Conservation (phyloP, 2,797 vertebrate genomes). For the Phoeniculus purpureus region DNA sequence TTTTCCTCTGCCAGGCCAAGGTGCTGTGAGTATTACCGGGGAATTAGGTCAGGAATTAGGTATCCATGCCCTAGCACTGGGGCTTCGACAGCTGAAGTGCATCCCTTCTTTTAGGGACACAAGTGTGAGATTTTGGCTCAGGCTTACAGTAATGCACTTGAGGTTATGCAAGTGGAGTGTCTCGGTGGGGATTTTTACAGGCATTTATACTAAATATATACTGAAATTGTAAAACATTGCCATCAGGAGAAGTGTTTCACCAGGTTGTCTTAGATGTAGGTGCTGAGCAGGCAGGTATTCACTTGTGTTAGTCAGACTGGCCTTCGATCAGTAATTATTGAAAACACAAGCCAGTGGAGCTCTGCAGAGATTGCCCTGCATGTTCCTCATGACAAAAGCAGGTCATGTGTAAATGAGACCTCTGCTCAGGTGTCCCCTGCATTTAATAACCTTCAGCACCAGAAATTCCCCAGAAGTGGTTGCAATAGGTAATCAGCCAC, state of each 20-base stretch:
- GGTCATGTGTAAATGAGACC: not conserved
- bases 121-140: not conserved
- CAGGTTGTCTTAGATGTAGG: not conserved
- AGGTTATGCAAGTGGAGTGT: not conserved
- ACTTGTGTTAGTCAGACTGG: not conserved
- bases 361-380: not conserved
- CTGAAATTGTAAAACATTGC: not conserved
- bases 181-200: not conserved
- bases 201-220: not conserved
- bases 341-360: not conserved
- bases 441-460: not conserved
- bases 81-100: fast-evolving
- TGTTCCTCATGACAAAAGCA: not conserved
- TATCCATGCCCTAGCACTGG: not conserved
- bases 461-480: not conserved
- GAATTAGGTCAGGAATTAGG: not conserved
- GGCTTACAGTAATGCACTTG: not conserved
- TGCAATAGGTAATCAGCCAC: not conserved
- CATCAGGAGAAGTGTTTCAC: not conserved
- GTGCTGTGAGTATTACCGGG: not conserved
- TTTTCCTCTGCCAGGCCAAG: not conserved
- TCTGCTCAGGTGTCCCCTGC: not conserved
- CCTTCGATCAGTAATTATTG: not conserved
- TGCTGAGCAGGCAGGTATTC: not conserved
- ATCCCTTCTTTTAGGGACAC: not conserved